These are phyloP conservation scores for Channa argus DNA, from an alignment of 2,113 vertebrate genomes.

Conservation along the genomic window DNA sequence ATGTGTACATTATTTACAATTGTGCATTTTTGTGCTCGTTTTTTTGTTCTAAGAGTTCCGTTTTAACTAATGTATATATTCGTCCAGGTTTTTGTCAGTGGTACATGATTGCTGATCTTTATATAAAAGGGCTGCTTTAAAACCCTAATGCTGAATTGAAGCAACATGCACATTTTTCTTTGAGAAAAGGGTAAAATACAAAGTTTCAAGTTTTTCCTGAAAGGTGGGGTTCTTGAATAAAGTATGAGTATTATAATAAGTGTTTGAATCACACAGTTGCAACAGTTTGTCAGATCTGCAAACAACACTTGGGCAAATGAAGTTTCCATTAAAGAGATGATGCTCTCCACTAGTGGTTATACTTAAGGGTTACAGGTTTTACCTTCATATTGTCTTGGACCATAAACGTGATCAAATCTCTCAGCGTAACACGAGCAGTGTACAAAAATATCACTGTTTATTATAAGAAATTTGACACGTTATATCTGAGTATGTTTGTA, in stretches of 20 bases:
- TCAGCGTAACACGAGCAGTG: not conserved
- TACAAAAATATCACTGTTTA: constrained; percentile 49
- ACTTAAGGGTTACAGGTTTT: not conserved
- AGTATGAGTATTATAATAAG: not conserved
- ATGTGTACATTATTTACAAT: not conserved
- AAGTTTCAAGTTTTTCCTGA: not conserved
- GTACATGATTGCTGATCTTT: constrained; percentile 1
- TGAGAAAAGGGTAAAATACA: constrained; percentile 51
- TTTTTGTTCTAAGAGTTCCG: no score
- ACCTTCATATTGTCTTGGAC: not conserved
- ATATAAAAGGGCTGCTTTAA: constrained; percentile 35
- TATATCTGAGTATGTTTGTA: not conserved
- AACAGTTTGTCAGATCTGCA: not conserved
- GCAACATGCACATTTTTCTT: constrained; percentile 18
- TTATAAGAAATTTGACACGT: not conserved
- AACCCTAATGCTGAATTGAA: constrained; percentile 34
- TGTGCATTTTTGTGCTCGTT: not conserved
- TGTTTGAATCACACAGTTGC: no score
- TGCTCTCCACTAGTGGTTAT: constrained; percentile 22
- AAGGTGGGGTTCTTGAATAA: not conserved
- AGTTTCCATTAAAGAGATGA: not conserved
- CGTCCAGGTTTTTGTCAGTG: constrained; percentile 1
- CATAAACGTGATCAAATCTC: not conserved
- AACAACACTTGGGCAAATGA: not conserved
- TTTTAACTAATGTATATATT: not conserved